phyloP scores from a whole-genome alignment of 2,113 vertebrate species.

The Rhegmatorhina hoffmannsi region DNA sequence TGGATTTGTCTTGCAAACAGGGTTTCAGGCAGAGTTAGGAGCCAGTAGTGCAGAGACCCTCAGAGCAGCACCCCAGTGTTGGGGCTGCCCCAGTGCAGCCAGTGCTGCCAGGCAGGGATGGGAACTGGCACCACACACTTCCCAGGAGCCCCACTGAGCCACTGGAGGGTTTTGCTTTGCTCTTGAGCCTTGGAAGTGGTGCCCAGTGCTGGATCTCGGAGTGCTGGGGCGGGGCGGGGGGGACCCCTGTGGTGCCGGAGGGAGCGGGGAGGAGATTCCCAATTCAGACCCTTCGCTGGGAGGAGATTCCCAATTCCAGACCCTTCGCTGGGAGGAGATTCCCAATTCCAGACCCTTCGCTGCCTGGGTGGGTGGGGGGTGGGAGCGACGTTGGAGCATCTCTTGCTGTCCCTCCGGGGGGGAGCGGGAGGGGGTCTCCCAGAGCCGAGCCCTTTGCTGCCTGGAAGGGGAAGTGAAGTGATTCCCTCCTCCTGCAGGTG shows the following conservation, averaged over 20 bases:
- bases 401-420: not conserved
- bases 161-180: not conserved
- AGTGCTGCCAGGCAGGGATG: conserved; percentile 16
- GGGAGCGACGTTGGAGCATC: not conserved
- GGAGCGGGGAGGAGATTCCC: not conserved
- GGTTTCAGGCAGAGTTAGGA: not conserved
- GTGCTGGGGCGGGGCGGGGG: not conserved
- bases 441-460: not conserved
- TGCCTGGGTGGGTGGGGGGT: not conserved
- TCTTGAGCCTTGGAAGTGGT: not conserved
- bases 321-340: not conserved
- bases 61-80: accelerated
- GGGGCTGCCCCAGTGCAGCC: conserved; percentile 22
- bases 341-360: not conserved
- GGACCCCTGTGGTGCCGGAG: not conserved
- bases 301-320: no score
- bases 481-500: conserved; percentile 34
- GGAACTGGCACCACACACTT: conserved; percentile 28
- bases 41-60: not conserved
- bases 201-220: conserved; percentile 20
- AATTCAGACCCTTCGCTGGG: no score
- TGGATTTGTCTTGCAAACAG: not conserved
- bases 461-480: conserved; percentile 34
- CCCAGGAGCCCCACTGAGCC: not conserved
- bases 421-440: not conserved